Evolutionary conservation across 2,113 vertebrate genomes (phyloP).

Genomic region (Narcine bancroftii): DNA sequence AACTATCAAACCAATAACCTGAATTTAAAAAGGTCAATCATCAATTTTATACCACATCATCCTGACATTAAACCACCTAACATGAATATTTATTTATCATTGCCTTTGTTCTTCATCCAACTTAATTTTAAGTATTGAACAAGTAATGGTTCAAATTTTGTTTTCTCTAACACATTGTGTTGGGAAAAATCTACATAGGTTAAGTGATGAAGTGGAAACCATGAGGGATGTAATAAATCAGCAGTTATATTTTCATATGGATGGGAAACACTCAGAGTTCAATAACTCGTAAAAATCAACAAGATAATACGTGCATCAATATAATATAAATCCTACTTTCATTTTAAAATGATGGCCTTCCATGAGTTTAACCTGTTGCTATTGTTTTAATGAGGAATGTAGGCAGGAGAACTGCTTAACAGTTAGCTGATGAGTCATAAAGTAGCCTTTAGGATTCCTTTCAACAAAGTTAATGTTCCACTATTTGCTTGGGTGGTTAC

Average conservation of each 20-base stretch:
- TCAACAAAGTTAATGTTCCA: no score
- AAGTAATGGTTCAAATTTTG: not conserved
- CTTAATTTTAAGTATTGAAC: not conserved
- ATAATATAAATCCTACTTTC: not conserved
- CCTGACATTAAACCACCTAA: not conserved
- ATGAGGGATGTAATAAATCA: not conserved
- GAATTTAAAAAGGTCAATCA: not conserved
- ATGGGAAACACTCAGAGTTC: not conserved
- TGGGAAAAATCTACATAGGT: not conserved
- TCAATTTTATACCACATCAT: not conserved
- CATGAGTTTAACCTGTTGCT: not conserved
- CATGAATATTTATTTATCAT: not conserved
- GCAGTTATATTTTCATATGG: not conserved
- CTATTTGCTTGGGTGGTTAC: no score
- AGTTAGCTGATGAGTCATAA: no score
- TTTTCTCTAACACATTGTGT: not conserved
- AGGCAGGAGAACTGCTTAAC: not conserved
- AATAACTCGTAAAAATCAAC: not conserved
- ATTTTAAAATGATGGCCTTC: not conserved
- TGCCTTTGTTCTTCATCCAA: not conserved
- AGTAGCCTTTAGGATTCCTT: no score
- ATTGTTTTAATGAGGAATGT: not conserved
- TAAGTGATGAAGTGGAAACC: not conserved
- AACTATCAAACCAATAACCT: not conserved
- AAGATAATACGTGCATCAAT: not conserved